Evolutionary conservation across 2,888 invertebrate species (phyloP), one percentile per base, ranked within the genome.

Genomic region (Heliconius sara): DNA sequence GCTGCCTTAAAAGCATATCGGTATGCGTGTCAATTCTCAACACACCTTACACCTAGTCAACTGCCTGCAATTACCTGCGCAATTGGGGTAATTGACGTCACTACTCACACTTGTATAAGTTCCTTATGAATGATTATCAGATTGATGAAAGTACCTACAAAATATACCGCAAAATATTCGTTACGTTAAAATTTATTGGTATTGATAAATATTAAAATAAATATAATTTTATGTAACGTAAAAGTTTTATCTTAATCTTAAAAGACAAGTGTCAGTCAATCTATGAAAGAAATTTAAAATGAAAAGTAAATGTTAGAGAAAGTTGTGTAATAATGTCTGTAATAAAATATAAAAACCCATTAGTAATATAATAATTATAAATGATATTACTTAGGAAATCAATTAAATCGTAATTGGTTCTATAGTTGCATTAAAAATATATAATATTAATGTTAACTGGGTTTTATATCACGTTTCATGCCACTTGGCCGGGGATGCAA

Each of bases 11-110:
- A 73, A 73, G 57, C 52, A 10, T 57, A 34, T 73, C 57, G 57
- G 34, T 70, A 81, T 68, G 63, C 66, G 76, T 68, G 71, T 74
- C n/a, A 47, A 63, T 63, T 74, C 79, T 65, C 76, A 70, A 78
- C 34, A 57, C 47, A 63, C 68, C n/a, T 19, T 19, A 79, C 77
- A 80, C 77, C 78, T 60, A 57, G 81, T 77, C 83, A 66, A 81
- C 77, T 82, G 77, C 83, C 81, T 80, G 73, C 70, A 73, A 83
- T 83, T 84, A 82, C 76, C 78, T 71, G 19, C 39, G 67, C 74
- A 76, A 81, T 82, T 83, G 81, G 79, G 79, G 80, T 82, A 80
- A 83, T 77, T 78, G 80, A 80, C 81, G 77, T 80, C 78, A 83
- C 80, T 79, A 76, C 76, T 74, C 72, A 72, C 70, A 74, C 75